A percentile compares a stretch with the other conserved stretches of the same genome.
These are phyloP conservation scores for Ceyx cyanopectus DNA, from an alignment of 2,113 vertebrate genomes.

Conservation along the genomic window DNA sequence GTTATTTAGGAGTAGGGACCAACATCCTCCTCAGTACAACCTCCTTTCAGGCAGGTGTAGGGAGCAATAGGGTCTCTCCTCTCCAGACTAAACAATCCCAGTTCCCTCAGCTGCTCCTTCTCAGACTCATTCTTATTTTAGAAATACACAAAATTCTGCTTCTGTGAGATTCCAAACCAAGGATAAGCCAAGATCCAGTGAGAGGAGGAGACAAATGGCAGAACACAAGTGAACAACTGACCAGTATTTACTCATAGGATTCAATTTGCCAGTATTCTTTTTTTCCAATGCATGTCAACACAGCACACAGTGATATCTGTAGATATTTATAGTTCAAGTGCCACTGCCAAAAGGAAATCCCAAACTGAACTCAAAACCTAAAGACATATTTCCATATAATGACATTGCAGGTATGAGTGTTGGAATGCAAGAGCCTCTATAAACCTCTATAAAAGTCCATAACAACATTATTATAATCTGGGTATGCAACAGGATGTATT, in stretches of 20 bases:
- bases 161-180: neutral
- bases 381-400: rapidly evolving
- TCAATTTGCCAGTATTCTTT: neutral
- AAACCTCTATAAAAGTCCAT: neutral
- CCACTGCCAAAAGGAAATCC: neutral
- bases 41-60: no score
- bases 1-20: no score
- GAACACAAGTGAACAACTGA: neutral
- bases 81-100: no score
- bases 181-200: neutral
- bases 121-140: neutral
- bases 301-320: neutral
- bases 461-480: neutral
- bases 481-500: neutral
- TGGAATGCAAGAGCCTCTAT: neutral
- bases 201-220: neutral
- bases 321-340: neutral
- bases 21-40: no score
- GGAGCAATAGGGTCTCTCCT: no score
- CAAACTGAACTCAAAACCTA: neutral
- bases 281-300: neutral
- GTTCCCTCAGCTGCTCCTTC: no score
- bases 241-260: neutral
- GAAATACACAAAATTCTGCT: neutral
- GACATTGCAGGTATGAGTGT: neutral